Evolutionary conservation across 2,797 vertebrate species (phyloP).

Genomic region (Syngnathus rostellatus): DNA sequence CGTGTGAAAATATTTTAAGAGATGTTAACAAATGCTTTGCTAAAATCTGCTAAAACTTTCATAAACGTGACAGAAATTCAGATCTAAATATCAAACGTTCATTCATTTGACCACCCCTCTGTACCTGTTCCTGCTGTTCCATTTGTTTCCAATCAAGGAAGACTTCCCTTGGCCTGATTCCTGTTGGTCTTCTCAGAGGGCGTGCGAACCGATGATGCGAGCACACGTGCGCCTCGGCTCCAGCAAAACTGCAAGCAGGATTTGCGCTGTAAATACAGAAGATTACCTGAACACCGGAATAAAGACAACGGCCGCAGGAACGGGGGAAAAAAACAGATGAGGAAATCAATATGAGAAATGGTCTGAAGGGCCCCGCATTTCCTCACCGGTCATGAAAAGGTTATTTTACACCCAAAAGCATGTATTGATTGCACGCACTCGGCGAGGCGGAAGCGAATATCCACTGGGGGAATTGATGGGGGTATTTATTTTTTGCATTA

Average conservation of each 20-base stretch:
- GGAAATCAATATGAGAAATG: constrained; percentile 80
- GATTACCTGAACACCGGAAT: constrained; percentile 29
- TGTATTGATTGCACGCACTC: constrained; percentile 77
- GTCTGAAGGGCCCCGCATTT: constrained; percentile 73
- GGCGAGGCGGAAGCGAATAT: constrained; percentile 42
- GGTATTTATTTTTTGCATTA: constrained; percentile 70
- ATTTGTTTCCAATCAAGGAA: not conserved
- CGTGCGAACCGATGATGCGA: constrained; percentile 28
- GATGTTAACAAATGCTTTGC: not conserved
- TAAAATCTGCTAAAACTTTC: not conserved
- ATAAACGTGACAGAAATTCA: too few relatives aligned
- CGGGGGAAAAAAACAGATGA: constrained; percentile 2
- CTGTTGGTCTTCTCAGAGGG: constrained; percentile 2
- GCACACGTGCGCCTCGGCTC: constrained; percentile 18
- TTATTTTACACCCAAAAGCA: constrained; percentile 90
- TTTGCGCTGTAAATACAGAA: constrained; percentile 21
- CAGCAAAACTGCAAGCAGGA: constrained; percentile 13
- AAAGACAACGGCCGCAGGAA: constrained; percentile 4
- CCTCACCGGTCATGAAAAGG: constrained; percentile 84
- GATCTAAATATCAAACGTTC: too few relatives aligned
- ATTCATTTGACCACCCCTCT: too few relatives aligned
- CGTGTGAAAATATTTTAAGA: not conserved
- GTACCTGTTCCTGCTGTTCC: too few relatives aligned
- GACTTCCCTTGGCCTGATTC: not conserved
- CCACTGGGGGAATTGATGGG: constrained; percentile 59